A percentile compares a stretch with the other conserved stretches of the same genome.
phyloP scores from a whole-genome alignment of 2,888 invertebrate genomes.

The Kuschelorhynchus macadamiae region DNA sequence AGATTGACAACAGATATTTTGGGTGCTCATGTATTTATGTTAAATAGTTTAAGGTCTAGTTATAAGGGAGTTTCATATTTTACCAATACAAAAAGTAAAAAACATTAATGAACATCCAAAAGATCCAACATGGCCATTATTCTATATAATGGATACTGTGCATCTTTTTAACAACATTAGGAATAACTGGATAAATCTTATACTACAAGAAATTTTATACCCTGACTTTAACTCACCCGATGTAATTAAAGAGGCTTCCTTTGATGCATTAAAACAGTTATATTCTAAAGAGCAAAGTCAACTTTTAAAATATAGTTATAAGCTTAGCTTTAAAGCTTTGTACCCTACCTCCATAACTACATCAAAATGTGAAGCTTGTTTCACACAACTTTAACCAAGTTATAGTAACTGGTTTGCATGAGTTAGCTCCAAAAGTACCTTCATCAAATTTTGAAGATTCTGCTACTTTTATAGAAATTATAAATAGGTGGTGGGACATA shows the following conservation, averaged over 20 bases:
- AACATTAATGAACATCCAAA: conserved; percentile 3
- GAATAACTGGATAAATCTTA: conserved; percentile 37
- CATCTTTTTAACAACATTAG: conserved; percentile 18
- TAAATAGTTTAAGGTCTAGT: background rate
- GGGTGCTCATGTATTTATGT: background rate
- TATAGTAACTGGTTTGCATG: conserved; percentile 7
- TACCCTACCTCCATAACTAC: conserved; percentile 22
- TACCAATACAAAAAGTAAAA: background rate
- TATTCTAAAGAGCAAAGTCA: conserved; percentile 2
- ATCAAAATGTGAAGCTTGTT: conserved; percentile 27
- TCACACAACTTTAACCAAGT: conserved; percentile 15
- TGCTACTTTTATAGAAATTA: conserved; percentile 15
- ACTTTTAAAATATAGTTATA: conserved; percentile 27
- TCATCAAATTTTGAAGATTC: conserved; percentile 26
- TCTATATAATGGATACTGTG: conserved; percentile 24
- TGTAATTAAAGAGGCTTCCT: conserved; percentile 9
- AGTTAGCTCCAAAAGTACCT: conserved; percentile 17
- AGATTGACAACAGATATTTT: too few species aligned
- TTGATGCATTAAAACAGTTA: conserved; percentile 16
- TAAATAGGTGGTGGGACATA: conserved; percentile 29
- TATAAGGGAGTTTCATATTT: conserved; percentile 8
- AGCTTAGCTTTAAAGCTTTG: conserved; percentile 23
- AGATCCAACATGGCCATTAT: background rate
- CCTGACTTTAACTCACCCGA: conserved; percentile 1
- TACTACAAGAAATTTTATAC: conserved; percentile 3